phyloP scores from a whole-genome alignment of 92 coral and sea anemone genomes.

The Heteractis magnifica region DNA sequence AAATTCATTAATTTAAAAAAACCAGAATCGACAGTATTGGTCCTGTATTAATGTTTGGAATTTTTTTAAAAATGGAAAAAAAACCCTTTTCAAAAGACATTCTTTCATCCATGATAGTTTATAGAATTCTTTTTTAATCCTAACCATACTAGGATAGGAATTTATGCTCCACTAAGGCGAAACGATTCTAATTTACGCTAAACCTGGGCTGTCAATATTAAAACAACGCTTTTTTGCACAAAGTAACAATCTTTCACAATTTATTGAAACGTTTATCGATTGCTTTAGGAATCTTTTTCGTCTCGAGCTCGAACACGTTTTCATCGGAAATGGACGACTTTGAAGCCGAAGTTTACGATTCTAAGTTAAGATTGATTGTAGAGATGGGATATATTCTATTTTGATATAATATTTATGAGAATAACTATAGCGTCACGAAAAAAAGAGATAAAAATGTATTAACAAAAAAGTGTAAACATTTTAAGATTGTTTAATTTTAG shows the following conservation, averaged over 20 bases:
- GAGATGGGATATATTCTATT: background rate
- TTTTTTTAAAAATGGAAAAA: background rate
- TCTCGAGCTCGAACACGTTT: background rate
- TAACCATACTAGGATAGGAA: background rate
- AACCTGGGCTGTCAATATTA: background rate
- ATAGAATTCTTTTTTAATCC: background rate
- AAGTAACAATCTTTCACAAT: background rate
- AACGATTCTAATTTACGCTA: background rate
- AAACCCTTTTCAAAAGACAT: background rate
- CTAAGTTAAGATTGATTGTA: background rate
- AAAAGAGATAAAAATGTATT: background rate
- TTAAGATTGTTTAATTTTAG: background rate
- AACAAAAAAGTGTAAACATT: background rate
- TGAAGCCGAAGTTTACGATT: background rate
- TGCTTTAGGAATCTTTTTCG: background rate
- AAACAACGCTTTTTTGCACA: background rate
- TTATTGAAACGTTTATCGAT: background rate
- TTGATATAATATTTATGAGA: background rate
- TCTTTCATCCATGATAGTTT: background rate
- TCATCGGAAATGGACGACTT: background rate
- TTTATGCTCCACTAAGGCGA: constrained; percentile 1
- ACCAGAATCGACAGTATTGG: background rate
- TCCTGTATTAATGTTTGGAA: background rate
- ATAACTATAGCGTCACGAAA: background rate
- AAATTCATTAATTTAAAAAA: constrained; percentile 3